Evolutionary conservation across 1,140 invertebrate genomes (phyloP).

Genomic region (Adelges cooleyi): DNA sequence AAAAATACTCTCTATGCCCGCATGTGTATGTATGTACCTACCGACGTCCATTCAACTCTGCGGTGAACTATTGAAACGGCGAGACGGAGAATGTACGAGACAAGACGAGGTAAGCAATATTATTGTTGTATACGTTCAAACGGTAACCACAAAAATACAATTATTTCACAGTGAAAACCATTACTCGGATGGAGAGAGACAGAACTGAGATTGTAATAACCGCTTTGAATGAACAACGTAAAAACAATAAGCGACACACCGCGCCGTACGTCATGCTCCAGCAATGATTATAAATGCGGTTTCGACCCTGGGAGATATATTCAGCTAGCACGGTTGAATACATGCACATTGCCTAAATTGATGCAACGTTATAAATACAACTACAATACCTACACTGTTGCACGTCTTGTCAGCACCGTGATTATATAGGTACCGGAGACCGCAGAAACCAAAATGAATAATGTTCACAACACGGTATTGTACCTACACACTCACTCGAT

Average conservation of each 20-base stretch:
- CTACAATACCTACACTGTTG: background rate
- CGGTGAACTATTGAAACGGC: too few relatives aligned
- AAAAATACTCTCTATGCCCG: too few relatives aligned
- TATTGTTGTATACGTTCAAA: background rate
- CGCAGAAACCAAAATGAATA: conserved; percentile 7
- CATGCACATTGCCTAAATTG: background rate
- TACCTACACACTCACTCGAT: too few relatives aligned
- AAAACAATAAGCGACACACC: conserved; percentile 4
- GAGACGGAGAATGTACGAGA: too few relatives aligned
- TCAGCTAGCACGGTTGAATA: background rate
- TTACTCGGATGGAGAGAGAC: background rate
- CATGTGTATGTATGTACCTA: too few relatives aligned
- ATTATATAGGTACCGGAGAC: background rate
- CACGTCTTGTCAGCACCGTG: background rate
- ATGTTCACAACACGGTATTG: background rate
- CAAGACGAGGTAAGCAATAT: too few relatives aligned
- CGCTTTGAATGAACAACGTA: background rate
- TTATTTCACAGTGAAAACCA: background rate
- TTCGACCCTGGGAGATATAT: background rate
- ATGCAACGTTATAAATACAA: background rate
- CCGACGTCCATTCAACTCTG: too few relatives aligned
- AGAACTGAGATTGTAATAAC: too few relatives aligned
- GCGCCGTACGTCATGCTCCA: background rate
- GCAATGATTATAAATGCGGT: conserved; percentile 11
- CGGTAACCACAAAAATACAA: conserved; percentile 15